Conservation (phyloP, 2,113 vertebrate species). For the Neodon shergylaensis region DNA sequence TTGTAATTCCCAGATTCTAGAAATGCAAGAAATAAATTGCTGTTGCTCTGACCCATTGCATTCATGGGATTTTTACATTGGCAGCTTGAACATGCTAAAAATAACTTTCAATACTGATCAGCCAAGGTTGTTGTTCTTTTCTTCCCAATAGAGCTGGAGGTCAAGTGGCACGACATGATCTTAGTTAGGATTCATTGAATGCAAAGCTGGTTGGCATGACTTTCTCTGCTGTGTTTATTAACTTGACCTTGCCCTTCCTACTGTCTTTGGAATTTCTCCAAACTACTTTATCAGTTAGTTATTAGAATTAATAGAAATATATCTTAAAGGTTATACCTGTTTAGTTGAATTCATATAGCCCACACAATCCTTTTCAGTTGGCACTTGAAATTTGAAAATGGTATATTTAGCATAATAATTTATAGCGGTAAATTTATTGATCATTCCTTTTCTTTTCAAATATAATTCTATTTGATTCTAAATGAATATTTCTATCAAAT, state of each 20-base stretch:
- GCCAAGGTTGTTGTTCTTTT: neutral
- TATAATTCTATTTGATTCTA: neutral
- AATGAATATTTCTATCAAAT: neutral
- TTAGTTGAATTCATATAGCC: neutral
- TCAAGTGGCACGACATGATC: neutral
- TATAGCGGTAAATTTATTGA: neutral
- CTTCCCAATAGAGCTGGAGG: neutral
- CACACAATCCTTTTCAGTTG: neutral
- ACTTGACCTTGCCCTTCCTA: neutral
- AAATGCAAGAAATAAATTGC: neutral
- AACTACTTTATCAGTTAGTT: neutral
- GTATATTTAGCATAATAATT: neutral
- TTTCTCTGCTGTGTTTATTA: neutral
- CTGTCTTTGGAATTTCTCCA: neutral
- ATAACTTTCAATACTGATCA: neutral
- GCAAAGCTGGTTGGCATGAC: neutral
- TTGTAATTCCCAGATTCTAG: neutral
- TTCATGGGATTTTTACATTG: neutral
- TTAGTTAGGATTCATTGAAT: neutral
- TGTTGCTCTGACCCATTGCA: neutral
- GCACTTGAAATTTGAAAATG: neutral
- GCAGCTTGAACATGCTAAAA: neutral
- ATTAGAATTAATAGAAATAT: neutral
- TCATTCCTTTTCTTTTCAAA: neutral
- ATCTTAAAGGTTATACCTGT: neutral